Evolutionary conservation across 2,113 vertebrate genomes (phyloP), one percentile per base, ranked within the genome.

Genomic region (Pedionomus torquatus): DNA sequence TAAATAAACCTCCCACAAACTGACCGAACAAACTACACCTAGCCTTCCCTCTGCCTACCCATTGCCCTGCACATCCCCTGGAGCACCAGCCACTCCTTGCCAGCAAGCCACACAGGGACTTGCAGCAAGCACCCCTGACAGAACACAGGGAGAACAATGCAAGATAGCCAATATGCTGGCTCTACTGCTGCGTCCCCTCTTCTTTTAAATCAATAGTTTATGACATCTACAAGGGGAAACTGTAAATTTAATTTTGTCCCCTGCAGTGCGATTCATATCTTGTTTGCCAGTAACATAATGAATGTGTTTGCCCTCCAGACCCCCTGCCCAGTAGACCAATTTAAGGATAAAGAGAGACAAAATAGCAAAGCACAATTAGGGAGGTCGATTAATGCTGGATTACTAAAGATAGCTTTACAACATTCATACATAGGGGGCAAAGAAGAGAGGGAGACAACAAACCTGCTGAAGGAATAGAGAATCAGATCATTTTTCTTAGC

Each of bases 181-280:
- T 98, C 35, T 89, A 92, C 70, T 95, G 95, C 85, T 96, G 96
- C 6, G 28, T 97, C 93, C 93, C 93, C 95, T 97, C 97, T 97
- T 97, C 93, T 95, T 97, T 97, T 98, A 98, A 98, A 98, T 98
- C 98, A 98, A 98, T 98, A 98, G 95, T 98, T 98, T 98, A 98
- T 98, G 98, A 98, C 98, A 98, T 96, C 92, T 98, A 97, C 97
- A 98, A 98, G 97, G 93, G 93, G 97, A 98, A 98, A 98, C 97
- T 96, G 97, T 98, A 98, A 98, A 98, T 98, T 98, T 98, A 98
- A 98, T 98, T 98, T 98, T 98, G 96, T 98, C 94, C 97, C 97
- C 98, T 97, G 95, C 93, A 96, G 98, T 95, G 98, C 5, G 2
- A 98, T 97, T 98, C 97, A 78, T 97, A 98, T 98, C 97, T 98